Conservation (phyloP, 2,113 vertebrate genomes). For the Ploceus nigricollis region DNA sequence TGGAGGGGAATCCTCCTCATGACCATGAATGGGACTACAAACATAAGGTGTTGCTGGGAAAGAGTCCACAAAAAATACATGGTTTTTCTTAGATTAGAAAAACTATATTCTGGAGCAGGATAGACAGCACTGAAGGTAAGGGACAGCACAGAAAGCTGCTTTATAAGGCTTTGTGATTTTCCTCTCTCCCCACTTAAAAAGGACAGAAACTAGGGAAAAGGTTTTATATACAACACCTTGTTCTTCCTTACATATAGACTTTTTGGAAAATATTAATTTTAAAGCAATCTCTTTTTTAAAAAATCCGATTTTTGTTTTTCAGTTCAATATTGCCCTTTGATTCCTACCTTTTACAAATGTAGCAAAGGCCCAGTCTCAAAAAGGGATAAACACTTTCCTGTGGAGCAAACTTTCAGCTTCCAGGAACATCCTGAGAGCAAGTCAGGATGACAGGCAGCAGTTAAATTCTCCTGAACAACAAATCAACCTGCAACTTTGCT, state of each 20-base stretch:
- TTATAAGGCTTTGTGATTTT: not conserved
- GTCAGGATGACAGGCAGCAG: not conserved
- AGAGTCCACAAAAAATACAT: not conserved
- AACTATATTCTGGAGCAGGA: not conserved
- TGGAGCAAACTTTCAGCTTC: not conserved
- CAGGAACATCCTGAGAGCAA: not conserved
- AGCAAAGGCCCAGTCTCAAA: not conserved
- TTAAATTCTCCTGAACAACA: not conserved
- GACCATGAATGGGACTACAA: not conserved
- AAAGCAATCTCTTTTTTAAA: not conserved
- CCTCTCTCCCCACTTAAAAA: not conserved
- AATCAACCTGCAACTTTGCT: constrained; percentile 1
- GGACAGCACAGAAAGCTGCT: not conserved
- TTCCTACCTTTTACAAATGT: not conserved
- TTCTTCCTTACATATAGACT: not conserved
- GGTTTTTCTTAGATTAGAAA: not conserved
- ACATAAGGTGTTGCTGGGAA: not conserved
- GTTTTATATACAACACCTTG: not conserved
- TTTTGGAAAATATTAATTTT: not conserved
- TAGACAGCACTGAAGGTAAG: not conserved
- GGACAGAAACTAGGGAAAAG: not conserved
- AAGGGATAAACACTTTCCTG: not conserved
- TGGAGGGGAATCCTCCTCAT: not conserved
- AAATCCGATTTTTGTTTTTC: not conserved
- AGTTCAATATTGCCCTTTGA: not conserved